Base-by-base conservation (phyloP, 2,113 vertebrate genomes). In the Cyanoramphus novaezelandiae region DNA sequence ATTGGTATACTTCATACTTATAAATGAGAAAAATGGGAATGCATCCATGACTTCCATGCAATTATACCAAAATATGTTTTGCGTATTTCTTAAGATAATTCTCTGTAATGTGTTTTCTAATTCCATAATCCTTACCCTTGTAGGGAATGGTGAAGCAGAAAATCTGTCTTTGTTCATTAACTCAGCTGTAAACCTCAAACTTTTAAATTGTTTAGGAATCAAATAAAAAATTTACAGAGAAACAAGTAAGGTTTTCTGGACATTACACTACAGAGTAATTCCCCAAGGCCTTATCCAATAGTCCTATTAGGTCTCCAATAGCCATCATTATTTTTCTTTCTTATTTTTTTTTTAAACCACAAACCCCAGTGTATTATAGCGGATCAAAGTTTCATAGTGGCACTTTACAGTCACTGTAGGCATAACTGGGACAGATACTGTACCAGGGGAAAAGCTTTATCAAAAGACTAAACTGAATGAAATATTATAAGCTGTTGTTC, bases 381-480 rank as follows among this genome's bases (percentile, higher is more conserved):
- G 9, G 25, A 92, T 86, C 43, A 70, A 86, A 93, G 43, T 64
- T 11, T 68, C 64, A 64, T 4, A 86, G 63, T 31, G 43, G 90
- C 67, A 88, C 65, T 93, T 47, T 71, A 65, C 74, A 86, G 71
- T 78, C 39, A 83, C 65, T 76, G 52, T 29, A 85, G 43, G 70
- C 17, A 53, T 77, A 92, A 72, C 57, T 80, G 37, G 81, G 70
- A 92, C 37, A 82, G 67, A 87, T 74, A 75, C 12, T 24, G 4
- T 57, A 79, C 37, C 76, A 75, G 33, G 43, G 67, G 55, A 88
- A 84, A 88, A 84, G 19, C 20, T 71, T 90, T 86, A 88, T 64
- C 69, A 86, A 74, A 94, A 94, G 69, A 63, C 47, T 65, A 74
- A 94, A 80, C 10, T 46, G 85, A 93, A 89, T 64, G 55, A 92